These are phyloP conservation scores for Rhagonycha fulva DNA, from an alignment of 2,888 invertebrate genomes.

Conservation along the genomic window DNA sequence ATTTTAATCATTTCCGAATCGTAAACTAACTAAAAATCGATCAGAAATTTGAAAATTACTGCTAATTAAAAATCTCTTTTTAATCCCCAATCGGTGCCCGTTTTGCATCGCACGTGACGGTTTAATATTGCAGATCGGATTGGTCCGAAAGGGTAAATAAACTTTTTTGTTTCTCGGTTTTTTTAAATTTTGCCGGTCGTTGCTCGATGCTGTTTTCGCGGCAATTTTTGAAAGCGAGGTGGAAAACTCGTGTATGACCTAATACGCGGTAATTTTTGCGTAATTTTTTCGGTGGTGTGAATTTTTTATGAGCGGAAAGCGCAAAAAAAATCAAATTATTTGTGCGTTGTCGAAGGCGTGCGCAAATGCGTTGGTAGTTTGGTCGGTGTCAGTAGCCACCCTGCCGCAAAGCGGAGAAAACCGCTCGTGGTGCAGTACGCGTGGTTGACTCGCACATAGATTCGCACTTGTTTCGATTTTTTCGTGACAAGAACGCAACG, in stretches of 20 bases:
- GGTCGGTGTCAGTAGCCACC: conserved; percentile 20
- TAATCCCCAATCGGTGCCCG: not conserved
- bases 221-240: not conserved
- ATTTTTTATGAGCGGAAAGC: not conserved
- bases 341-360: conserved; percentile 18
- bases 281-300: not conserved
- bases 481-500: conserved; percentile 11
- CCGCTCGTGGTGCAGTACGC: conserved; percentile 21
- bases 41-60: not conserved
- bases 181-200: not conserved
- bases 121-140: not conserved
- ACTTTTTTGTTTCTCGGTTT: not conserved
- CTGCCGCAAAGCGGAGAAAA: conserved; percentile 31
- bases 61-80: not conserved
- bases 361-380: conserved; percentile 18
- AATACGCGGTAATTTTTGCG: not conserved
- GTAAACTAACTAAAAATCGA: not conserved
- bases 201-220: not conserved
- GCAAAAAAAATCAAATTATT: conserved; percentile 8
- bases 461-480: conserved; percentile 8
- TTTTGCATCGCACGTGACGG: not conserved
- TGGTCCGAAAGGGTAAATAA: not conserved
- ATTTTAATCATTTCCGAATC: not conserved
- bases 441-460: conserved; percentile 7
- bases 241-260: not conserved